Base-by-base conservation (phyloP, 1,140 invertebrate species). In the Drosophila elegans region DNA sequence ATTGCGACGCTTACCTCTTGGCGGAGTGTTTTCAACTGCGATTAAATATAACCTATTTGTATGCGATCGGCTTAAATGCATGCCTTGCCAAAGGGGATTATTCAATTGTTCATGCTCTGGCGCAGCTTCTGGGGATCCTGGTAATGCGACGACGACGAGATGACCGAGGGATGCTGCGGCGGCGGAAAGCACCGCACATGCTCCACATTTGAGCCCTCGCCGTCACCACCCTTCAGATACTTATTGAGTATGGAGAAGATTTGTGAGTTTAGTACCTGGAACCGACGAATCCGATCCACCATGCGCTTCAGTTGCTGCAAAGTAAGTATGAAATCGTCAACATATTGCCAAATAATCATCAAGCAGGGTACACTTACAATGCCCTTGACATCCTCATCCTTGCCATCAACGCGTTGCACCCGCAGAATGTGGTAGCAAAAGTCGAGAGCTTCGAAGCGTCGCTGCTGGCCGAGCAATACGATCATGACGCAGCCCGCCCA, bases 401-500 rank as follows among this genome's bases (percentile, higher is more conserved):
- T 99, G 69, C 97, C 97, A 93, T 99, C 98, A 1, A 99, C 98
- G 62, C 98, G 94, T 93, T 99, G 98, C 1, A 99, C 98, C 78
- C 98, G 93, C 27, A 99, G 94, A 86, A 99, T 98, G 92, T 99
- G 99, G 93, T 99, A 99, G 93, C 98, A 99, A 93, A 99, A 99
- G 93, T 99, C 99, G 29, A 99, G 94, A 10, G 98, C 98, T 92
- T 99, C 99, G 93, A 99, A 99, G 56, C 98, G 94, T 67, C 98
- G 93, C 93, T 99, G 98, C 92, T 99, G 99, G 0, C 97, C 97
- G 44, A 99, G 93, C 16, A 99, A 93, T n/a, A 98, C 96, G 62
- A 99, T 98, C 94, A 99, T 98, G n/a, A 98, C 96, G 93, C 98
- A 99, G 0, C 98, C 99, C 32, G 98, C 98, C 99, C 99, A 99